phyloP scores from a whole-genome alignment of 2,113 vertebrate genomes.

The Sarotherodon lohbergeri region DNA sequence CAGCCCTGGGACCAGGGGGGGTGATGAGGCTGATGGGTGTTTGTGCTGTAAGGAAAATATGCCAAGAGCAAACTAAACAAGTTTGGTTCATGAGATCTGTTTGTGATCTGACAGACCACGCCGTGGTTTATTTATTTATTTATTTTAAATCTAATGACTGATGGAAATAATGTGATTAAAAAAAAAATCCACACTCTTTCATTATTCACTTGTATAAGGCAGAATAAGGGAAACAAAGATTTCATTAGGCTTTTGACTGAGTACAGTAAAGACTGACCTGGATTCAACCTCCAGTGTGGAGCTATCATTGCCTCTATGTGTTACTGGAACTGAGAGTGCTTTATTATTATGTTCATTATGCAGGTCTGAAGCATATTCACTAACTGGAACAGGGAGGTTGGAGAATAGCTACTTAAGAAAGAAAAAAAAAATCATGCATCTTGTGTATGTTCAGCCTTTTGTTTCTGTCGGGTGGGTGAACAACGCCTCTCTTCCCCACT shows the following conservation, averaged over 20 bases:
- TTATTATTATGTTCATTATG: constrained; percentile 9
- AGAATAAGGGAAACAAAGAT: background rate
- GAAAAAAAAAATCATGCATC: background rate
- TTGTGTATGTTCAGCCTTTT: background rate
- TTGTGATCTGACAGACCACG: background rate
- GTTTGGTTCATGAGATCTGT: background rate
- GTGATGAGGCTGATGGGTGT: background rate
- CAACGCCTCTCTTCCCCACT: constrained; percentile 24
- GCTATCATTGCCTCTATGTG: background rate
- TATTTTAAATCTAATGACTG: background rate
- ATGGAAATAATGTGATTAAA: background rate
- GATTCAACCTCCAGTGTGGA: background rate
- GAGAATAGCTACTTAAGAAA: background rate
- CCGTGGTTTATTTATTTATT: background rate
- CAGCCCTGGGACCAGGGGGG: background rate
- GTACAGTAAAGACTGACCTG: background rate
- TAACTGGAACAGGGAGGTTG: background rate
- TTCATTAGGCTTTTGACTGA: background rate
- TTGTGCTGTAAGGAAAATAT: background rate
- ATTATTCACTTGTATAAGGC: background rate
- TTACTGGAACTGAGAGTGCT: background rate
- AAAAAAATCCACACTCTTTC: background rate
- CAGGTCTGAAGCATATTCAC: background rate
- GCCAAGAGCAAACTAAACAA: background rate
- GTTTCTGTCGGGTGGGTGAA: background rate